A percentile compares a stretch with the other conserved stretches of the same genome.
Conservation (phyloP, 2,888 invertebrate species). For the Alitta virens region DNA sequence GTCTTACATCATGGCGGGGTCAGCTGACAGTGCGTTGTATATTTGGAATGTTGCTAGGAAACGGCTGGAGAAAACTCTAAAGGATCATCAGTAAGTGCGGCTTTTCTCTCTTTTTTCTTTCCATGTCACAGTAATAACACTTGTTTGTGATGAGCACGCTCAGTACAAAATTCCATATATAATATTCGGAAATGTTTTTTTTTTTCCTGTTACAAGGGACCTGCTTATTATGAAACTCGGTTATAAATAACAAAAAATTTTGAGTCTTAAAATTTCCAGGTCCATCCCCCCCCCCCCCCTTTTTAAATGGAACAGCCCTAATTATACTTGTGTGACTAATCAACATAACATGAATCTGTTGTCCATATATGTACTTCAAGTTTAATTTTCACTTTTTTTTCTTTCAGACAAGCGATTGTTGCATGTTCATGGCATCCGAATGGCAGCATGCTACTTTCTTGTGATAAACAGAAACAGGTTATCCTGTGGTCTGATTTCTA, state of each 20-base stretch:
- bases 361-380: neutral
- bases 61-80: slow-evolving; percentile 62
- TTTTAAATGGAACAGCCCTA: too few relatives aligned
- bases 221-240: too few relatives aligned
- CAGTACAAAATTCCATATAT: too few relatives aligned
- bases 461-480: slow-evolving; percentile 48
- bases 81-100: slow-evolving; percentile 49
- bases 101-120: neutral
- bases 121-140: neutral
- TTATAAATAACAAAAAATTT: neutral
- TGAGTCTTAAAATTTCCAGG: neutral
- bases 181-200: too few relatives aligned
- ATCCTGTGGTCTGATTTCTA: slow-evolving; percentile 47
- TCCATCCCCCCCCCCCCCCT: too few relatives aligned
- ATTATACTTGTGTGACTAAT: neutral
- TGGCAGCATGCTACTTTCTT: slow-evolving; percentile 45
- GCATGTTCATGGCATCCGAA: slow-evolving; percentile 51
- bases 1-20: slow-evolving; percentile 85
- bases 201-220: too few relatives aligned
- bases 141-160: neutral
- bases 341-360: neutral
- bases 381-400: slow-evolving; percentile 7
- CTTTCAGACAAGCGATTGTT: slow-evolving; percentile 41
- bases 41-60: slow-evolving; percentile 82
- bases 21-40: slow-evolving; percentile 84